Percentiles rank a stretch among this genome's conserved stretches.
These are phyloP conservation scores for Synergus laeviventris DNA, from an alignment of 2,888 invertebrate genomes.

Conservation along the genomic window DNA sequence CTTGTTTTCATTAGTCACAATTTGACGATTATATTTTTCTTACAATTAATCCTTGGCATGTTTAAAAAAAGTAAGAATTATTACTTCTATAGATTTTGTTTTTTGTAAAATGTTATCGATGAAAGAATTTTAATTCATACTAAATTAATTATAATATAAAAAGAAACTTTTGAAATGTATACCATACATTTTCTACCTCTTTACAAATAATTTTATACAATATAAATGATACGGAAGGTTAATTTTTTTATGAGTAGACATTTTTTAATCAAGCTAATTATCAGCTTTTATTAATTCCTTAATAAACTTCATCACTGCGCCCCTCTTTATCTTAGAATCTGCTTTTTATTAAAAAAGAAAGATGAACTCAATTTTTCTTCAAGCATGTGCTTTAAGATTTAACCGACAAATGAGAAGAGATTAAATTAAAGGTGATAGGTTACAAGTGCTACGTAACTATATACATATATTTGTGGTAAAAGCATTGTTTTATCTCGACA, in stretches of 20 bases:
- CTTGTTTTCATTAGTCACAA: slow-evolving; percentile 27
- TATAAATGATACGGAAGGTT: neutral
- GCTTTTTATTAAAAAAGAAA: neutral
- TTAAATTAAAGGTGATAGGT: slow-evolving; percentile 37
- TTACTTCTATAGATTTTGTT: neutral
- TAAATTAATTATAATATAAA: too few relatives aligned
- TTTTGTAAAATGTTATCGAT: neutral
- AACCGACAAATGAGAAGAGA: slow-evolving; percentile 27
- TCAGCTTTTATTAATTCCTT: neutral
- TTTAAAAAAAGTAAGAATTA: neutral
- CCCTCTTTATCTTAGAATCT: neutral
- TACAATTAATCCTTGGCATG: neutral
- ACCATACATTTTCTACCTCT: neutral
- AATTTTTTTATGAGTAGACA: neutral
- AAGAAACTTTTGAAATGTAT: neutral
- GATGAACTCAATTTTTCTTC: neutral
- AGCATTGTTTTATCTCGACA: slow-evolving; percentile 18
- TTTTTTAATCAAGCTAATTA: slow-evolving; percentile 3
- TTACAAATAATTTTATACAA: neutral
- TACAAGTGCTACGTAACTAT: slow-evolving; percentile 29
- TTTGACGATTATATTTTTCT: slow-evolving; percentile 11
- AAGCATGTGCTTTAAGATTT: slow-evolving; percentile 30
- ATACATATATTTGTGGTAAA: slow-evolving; percentile 12
- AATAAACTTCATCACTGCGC: neutral
- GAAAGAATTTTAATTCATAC: too few relatives aligned